Evolutionary conservation across 2,113 vertebrate species (phyloP).

Genomic region (Seriola dumerili): DNA sequence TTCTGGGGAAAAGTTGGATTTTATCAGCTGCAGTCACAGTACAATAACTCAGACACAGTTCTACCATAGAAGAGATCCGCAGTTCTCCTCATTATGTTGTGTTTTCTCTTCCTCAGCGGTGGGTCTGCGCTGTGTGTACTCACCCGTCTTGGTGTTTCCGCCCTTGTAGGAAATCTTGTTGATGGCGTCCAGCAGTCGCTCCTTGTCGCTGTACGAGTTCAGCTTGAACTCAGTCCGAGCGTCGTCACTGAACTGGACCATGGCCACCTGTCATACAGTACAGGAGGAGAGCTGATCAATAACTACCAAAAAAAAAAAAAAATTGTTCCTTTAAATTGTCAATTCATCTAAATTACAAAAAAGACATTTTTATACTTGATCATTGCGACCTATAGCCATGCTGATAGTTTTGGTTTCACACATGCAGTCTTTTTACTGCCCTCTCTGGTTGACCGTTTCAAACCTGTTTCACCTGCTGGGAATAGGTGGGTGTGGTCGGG

Average conservation of each 20-base stretch:
- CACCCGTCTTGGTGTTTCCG: conserved; percentile 98
- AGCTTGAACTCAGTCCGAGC: conserved; percentile 96
- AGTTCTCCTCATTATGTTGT: neutral
- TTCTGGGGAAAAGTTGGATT: neutral
- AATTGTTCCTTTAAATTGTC: too few relatives aligned
- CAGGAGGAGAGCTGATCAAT: neutral
- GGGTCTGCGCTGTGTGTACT: neutral
- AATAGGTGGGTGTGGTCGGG: too few relatives aligned
- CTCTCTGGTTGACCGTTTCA: too few relatives aligned
- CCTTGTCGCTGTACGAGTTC: conserved; percentile 90
- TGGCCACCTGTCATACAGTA: conserved; percentile 89
- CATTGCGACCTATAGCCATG: too few relatives aligned
- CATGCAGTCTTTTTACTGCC: too few relatives aligned
- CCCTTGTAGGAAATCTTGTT: conserved; percentile 95
- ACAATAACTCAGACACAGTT: neutral
- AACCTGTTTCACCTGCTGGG: too few relatives aligned
- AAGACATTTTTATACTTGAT: too few relatives aligned
- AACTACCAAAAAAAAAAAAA: too few relatives aligned
- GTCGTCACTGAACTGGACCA: conserved; percentile 97
- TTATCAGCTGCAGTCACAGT: neutral
- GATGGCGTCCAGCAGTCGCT: conserved; percentile 93
- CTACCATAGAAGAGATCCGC: too few relatives aligned
- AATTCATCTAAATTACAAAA: too few relatives aligned
- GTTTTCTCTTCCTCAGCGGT: neutral
- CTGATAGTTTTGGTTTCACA: too few relatives aligned